Evolutionary conservation across 2,113 vertebrate species (phyloP), one percentile per base, ranked within the genome.

Genomic region (Myodes glareolus): DNA sequence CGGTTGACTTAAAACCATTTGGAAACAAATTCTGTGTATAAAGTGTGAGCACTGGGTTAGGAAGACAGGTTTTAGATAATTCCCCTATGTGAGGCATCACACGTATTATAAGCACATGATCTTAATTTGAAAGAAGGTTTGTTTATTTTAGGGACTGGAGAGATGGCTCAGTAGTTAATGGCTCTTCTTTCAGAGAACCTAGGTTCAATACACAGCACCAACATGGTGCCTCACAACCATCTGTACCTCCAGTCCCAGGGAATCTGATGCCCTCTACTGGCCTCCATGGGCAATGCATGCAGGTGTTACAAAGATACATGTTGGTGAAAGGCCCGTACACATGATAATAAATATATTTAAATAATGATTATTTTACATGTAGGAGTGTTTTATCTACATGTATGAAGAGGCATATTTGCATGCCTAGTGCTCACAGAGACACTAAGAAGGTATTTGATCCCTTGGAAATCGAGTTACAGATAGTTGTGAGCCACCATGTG

Each of bases 31-130:
- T 3, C n/a, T 61, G 1, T 82, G 25, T 84, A 39, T 95, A 52
- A 90, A 92, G 23, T 88, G 39, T 77, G 75, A 65, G 45, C 68
- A 73, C 23, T 76, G 63, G 6, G 9, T 84, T 90, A 90, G 42
- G 68, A 88, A 84, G 88, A 81, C 14, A 45, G 36, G 17, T 91
- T 96, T 95, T n/a, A 90, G 90, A 78, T 82, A 42, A 70, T 73
- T 89, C 7, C 65, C 23, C 17, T 27, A 10, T 72, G 52, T 78
- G 52, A 63, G 29, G 45, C 31, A n/a, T 94, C 52, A 82, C 75
- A 80, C 8, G 33, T 55, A 27, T 70, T 77, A 42, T 50, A 91
- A 36, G 17, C 70, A 82, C 47, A 36, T 2, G 0, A 63, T n/a
- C 80, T 84, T 84, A 9, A 63, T 17, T 42, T n/a, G n/a, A n/a